Evolutionary conservation across 2,113 vertebrate genomes (phyloP).

Genomic region (Entomyzon cyanotis): DNA sequence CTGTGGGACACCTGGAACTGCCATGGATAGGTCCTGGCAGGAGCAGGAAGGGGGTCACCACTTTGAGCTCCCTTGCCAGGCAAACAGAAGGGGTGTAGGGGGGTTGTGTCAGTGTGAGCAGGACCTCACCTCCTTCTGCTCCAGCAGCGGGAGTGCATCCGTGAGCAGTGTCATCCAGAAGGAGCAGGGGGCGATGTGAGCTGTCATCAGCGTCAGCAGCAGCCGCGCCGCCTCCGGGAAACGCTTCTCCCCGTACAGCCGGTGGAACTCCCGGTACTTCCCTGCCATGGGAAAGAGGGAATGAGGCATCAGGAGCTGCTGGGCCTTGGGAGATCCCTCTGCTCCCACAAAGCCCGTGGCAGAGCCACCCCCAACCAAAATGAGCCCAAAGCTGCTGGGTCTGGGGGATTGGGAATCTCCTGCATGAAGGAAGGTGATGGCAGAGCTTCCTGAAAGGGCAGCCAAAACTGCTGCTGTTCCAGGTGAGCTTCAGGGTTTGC

Average conservation of each 20-base stretch:
- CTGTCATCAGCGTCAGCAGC: constrained; percentile 92
- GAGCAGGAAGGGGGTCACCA: not conserved
- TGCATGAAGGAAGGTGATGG: not conserved
- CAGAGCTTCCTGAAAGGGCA: not conserved
- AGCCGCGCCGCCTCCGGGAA: constrained; percentile 86
- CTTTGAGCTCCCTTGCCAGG: not conserved
- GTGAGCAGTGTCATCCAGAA: constrained; percentile 97
- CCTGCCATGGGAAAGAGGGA: constrained; percentile 29
- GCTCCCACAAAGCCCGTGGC: not conserved
- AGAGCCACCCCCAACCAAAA: not conserved
- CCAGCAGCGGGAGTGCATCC: constrained; percentile 91
- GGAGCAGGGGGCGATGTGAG: constrained; percentile 90
- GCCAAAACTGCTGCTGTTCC: not conserved
- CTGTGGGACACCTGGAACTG: not conserved
- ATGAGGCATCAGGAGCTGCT: not conserved
- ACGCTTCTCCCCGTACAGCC: constrained; percentile 86
- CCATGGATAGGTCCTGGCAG: not conserved
- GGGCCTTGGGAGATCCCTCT: not conserved
- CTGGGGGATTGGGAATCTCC: not conserved
- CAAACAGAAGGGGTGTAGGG: fast-evolving
- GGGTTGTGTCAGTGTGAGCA: no score
- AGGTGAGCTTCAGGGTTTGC: not conserved
- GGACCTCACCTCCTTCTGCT: constrained; percentile 88
- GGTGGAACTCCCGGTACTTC: constrained; percentile 96
- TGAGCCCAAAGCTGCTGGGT: not conserved